A percentile compares a stretch with the other conserved stretches of the same genome.
Evolutionary conservation across 2,113 vertebrate genomes (phyloP).

Genomic region (Brienomyrus longianalis): DNA sequence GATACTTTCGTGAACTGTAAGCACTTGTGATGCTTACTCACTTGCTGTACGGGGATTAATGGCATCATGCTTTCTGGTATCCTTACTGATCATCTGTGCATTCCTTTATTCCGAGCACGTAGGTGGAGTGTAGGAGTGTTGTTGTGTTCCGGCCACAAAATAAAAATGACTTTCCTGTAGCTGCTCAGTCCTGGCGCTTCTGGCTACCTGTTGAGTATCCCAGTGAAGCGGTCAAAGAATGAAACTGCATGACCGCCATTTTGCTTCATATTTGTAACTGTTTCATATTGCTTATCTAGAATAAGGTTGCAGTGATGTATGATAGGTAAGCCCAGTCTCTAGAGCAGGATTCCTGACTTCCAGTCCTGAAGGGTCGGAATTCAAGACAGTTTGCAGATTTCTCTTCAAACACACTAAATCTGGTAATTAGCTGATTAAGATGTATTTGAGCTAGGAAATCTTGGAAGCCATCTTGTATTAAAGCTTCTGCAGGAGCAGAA

Average conservation of each 20-base stretch:
- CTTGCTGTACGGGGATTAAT: not conserved
- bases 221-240: constrained; percentile 33
- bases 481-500: not conserved
- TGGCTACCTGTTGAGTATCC: constrained; percentile 21
- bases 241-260: not conserved
- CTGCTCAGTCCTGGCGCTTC: constrained; percentile 12
- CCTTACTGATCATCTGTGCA: not conserved
- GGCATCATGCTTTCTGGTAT: not conserved
- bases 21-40: not conserved
- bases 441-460: not conserved
- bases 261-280: not conserved
- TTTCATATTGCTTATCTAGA: not conserved
- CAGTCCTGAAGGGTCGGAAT: not conserved
- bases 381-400: not conserved
- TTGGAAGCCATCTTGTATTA: not conserved
- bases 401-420: not conserved
- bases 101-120: not conserved
- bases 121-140: constrained; percentile 4
- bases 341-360: not conserved
- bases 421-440: not conserved
- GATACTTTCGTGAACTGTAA: not conserved
- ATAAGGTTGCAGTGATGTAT: not conserved
- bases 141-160: constrained; percentile 39
- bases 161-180: constrained; percentile 48
- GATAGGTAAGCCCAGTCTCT: not conserved